A percentile compares a stretch with the other conserved stretches of the same genome.
These are phyloP conservation scores for Enteromius trimaculatus DNA, from an alignment of 2,797 vertebrate genomes.

Conservation along the genomic window DNA sequence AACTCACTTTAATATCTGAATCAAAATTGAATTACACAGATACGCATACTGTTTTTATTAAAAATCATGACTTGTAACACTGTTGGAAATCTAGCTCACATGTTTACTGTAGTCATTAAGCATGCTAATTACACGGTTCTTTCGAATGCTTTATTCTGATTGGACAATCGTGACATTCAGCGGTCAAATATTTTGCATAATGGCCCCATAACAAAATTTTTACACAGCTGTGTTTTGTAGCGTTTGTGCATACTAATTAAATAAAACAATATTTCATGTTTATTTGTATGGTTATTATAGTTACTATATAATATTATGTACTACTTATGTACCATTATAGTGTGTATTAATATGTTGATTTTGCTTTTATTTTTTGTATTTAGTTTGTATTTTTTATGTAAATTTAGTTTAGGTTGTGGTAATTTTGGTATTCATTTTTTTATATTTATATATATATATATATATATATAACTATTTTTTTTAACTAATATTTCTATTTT, in stretches of 20 bases:
- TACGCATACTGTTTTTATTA: conserved; percentile 26
- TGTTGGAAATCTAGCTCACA: conserved; percentile 17
- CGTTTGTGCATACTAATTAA: background rate
- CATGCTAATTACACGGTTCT: background rate
- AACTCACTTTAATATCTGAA: conserved; percentile 19
- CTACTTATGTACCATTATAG: too few relatives aligned
- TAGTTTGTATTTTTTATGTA: background rate
- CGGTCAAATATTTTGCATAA: background rate
- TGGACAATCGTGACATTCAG: background rate
- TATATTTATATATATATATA: too few relatives aligned
- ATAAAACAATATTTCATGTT: too few relatives aligned
- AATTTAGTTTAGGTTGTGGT: background rate
- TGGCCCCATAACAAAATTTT: background rate
- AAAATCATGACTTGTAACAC: conserved; percentile 35
- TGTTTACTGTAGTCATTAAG: conserved; percentile 32
- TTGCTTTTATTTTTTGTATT: background rate
- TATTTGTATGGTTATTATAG: too few relatives aligned
- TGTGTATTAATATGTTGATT: background rate
- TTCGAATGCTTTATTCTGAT: conserved; percentile 18
- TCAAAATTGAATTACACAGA: conserved; percentile 30
- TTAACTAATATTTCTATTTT: too few relatives aligned
- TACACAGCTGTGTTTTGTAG: background rate
- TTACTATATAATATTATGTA: too few relatives aligned
- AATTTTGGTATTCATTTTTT: background rate
- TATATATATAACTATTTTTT: too few relatives aligned